These are phyloP conservation scores for Coptodon bakossiorum DNA, from an alignment of 2,113 vertebrate genomes.

Conservation along the genomic window DNA sequence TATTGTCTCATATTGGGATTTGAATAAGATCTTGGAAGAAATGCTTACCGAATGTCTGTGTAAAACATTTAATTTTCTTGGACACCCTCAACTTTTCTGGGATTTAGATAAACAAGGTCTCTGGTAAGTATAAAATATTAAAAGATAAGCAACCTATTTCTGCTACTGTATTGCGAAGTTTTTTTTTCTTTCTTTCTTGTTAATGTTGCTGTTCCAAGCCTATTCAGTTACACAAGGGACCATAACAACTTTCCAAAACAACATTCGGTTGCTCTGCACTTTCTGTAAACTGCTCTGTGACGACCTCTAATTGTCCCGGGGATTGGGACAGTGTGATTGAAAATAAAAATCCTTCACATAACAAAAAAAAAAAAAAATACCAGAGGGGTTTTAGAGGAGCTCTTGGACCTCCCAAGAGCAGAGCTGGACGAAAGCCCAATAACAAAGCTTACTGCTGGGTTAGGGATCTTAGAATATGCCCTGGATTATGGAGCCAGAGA, in stretches of 20 bases:
- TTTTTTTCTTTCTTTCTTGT: neutral
- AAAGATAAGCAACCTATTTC: conserved; percentile 38
- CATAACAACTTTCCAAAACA: conserved; percentile 47
- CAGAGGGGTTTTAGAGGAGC: conserved; percentile 40
- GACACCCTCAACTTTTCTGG: neutral
- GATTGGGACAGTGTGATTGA: conserved; percentile 53
- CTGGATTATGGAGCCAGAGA: conserved; percentile 31
- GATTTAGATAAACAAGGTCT: conserved; percentile 17
- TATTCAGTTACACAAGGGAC: conserved; percentile 22
- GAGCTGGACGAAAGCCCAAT: conserved; percentile 59
- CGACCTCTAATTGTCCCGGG: conserved; percentile 51
- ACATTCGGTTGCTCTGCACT: conserved; percentile 42
- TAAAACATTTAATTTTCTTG: conserved; percentile 1
- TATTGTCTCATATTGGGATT: neutral
- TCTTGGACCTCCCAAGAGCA: conserved; percentile 62
- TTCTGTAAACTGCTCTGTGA: conserved; percentile 46
- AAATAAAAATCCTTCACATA: conserved; percentile 40
- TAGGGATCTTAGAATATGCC: conserved; percentile 48
- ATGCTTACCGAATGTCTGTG: neutral
- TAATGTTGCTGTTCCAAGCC: conserved; percentile 2
- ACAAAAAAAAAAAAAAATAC: conserved; percentile 31
- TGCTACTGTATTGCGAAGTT: neutral
- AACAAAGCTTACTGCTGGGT: conserved; percentile 51
- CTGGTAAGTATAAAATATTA: conserved; percentile 12
- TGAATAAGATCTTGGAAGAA: neutral